Evolutionary conservation across 2,113 vertebrate genomes (phyloP), one percentile per base, ranked within the genome.

Genomic region (Acrocephalus kingi): DNA sequence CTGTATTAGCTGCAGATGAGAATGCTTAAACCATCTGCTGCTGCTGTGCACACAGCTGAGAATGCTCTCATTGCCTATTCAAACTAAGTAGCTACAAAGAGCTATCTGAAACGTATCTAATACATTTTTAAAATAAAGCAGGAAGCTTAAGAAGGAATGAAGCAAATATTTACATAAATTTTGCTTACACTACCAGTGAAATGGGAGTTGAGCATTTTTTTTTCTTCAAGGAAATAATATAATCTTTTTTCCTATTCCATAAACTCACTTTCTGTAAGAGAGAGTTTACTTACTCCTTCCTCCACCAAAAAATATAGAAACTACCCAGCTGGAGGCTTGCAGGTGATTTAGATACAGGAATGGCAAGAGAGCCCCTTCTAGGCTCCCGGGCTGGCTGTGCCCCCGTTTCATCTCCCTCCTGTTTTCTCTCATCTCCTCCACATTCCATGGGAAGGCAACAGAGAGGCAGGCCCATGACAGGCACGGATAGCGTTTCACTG

Each of bases 361-460:
- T 46, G 41, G 91, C 87, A 92, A 4, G 54, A 21, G 24, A 21
- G n/a, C 33, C 45, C 33, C 68, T 84, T 80, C 48, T 37, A 86
- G 84, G 55, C 64, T 83, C 15, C 54, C 46, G 75, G 81, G 63
- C 41, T 63, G 55, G 21, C 64, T 96, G 93, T 94, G 93, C 77
- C 87, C 55, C 91, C 82, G 96, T 94, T 97, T 96, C 97, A 94
- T 91, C 96, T 95, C 33, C 92, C 97, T 96, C 93, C 97, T 98
- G 97, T 97, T 98, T 98, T 96, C 94, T 96, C 97, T 98, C 96
- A 96, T 98, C 98, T 99, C 98, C 98, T 98, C 98, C 98, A 98
- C 99, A 99, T 99, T 99, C 98, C 98, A 97, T 13, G 64, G 76
- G 80, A 92, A 93, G 59, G 81, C 89, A 96, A 87, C 66, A 68